A percentile compares a stretch with the other conserved stretches of the same genome.
Evolutionary conservation across 2,797 vertebrate species (phyloP).

Genomic region (Paramormyrops hopkinsi): DNA sequence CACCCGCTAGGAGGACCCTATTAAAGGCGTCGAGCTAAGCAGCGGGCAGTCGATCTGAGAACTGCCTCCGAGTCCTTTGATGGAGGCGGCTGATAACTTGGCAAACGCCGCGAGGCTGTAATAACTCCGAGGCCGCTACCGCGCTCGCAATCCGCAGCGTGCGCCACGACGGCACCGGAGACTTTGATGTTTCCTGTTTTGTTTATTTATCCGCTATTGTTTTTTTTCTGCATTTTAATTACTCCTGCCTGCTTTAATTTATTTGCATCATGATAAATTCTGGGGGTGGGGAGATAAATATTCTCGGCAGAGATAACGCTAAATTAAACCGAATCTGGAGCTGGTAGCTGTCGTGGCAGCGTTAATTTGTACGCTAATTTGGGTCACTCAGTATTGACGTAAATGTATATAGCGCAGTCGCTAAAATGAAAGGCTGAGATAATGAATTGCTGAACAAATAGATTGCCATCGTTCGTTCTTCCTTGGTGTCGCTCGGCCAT

Average conservation of each 20-base stretch:
- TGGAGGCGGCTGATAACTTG: slow-evolving; percentile 44
- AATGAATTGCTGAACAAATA: slow-evolving; percentile 4
- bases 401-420: neutral
- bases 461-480: slow-evolving; percentile 2
- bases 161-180: neutral
- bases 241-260: neutral
- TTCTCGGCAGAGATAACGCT: slow-evolving; percentile 62
- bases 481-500: neutral
- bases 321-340: slow-evolving; percentile 41
- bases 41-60: slow-evolving; percentile 50
- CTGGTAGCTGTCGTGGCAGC: neutral
- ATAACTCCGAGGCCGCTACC: slow-evolving; percentile 31
- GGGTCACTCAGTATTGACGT: neutral
- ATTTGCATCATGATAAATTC: slow-evolving; percentile 30
- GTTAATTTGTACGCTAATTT: neutral
- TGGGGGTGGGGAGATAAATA: slow-evolving; percentile 20
- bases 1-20: slow-evolving; percentile 52
- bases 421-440: neutral
- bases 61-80: slow-evolving; percentile 47
- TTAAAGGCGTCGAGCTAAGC: slow-evolving; percentile 54
- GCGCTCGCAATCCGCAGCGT: slow-evolving; percentile 7
- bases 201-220: slow-evolving; percentile 13
- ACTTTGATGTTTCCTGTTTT: slow-evolving; percentile 23
- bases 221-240: slow-evolving; percentile 21
- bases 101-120: slow-evolving; percentile 33